Evolutionary conservation across 2,888 invertebrate species (phyloP), one percentile per base, ranked within the genome.

Genomic region (Drosophila meridionalis): DNA sequence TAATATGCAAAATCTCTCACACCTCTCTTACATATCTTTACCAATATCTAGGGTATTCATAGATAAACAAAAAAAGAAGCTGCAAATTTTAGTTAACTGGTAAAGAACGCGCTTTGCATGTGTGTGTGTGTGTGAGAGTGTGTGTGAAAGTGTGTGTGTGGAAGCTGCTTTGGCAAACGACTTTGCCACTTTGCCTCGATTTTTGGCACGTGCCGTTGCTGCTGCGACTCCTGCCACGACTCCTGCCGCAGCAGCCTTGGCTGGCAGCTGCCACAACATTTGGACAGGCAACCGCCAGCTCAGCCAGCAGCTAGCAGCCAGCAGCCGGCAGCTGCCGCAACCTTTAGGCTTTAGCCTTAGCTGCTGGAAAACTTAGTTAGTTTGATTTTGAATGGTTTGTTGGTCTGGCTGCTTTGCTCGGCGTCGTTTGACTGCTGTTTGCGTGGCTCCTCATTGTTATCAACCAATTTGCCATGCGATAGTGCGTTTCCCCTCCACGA

Each of bases 321-420:
- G 7, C 32, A 50, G 30, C 52, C 53, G 56, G 42, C 56, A 32
- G 42, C 42, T 32, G 42, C 56, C 42, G 42, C 42, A 42, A 42
- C 56, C 42, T 56, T 56, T 30, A 56, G 55, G 40, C 38, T n/a
- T 32, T 20, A 42, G 69, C 64, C 38, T 28, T 28, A 38, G 69
- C 74, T 64, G 53, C 43, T 61, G 68, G 52, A 67, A 80, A 86
- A 86, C 83, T 83, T 83, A 67, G 80, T 82, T 82, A 79, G 82
- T 82, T 82, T 82, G 82, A 82, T 82, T 82, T 79, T 85, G 83
- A 82, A 85, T 85, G 80, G 83, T 82, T 82, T 82, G 82, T 76
- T 82, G 79, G 82, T 69, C 65, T 81, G 82, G 65, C 64, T 69
- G 70, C 69, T 69, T 71, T 71, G 57, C 62, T 26, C 56, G 32